Base-by-base conservation (phyloP, 2,888 invertebrate species). In the Drosophila fungiperda region DNA sequence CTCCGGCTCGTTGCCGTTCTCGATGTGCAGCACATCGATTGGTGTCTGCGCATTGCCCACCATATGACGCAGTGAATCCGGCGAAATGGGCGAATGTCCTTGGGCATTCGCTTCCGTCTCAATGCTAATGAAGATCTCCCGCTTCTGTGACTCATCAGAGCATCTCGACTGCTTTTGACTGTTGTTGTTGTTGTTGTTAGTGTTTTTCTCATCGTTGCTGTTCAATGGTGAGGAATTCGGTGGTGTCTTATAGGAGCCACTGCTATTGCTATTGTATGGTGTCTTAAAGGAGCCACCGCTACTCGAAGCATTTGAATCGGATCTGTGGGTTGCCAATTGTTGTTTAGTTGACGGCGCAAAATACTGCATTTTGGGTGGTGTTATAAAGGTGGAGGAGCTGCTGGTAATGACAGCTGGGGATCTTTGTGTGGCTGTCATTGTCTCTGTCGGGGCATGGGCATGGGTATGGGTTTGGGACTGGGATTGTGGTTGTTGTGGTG, bases 71-170 rank as follows among this genome's bases (percentile, higher is more conserved):
- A 92, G 70, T 9, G 90, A 89, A 12, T 89, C 82, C 1, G 91
- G 90, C 1, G 91, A 92, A 32, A 91, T 91, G 32, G 90, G 80
- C 5, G 91, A 87, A 58, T 79, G 88, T 4, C 91, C 91, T 32
- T 82, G 76, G 38, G 91, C 93, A 70, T 92, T 93, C 49, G 91
- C 83, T 78, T 92, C 92, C 17, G 92, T 92, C 72, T 93, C 92
- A 65, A 93, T 93, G 78, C 93, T 92, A 20, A 93, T 93, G 49
- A 93, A 93, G 36, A 93, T 93, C 68, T 93, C 92, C 38, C 90
- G 89, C 68, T 92, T 92, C 53, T 89, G 88, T 11, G 73, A 55
- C 3, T 83, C 83, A 8, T 72, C 68, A 23, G 17, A 0, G 0
- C 48, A 29, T 8, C 71, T 70, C 55, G 35, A 54, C 64, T 58